Base-by-base conservation (phyloP, 2,113 vertebrate genomes). In the Guaruba guarouba region DNA sequence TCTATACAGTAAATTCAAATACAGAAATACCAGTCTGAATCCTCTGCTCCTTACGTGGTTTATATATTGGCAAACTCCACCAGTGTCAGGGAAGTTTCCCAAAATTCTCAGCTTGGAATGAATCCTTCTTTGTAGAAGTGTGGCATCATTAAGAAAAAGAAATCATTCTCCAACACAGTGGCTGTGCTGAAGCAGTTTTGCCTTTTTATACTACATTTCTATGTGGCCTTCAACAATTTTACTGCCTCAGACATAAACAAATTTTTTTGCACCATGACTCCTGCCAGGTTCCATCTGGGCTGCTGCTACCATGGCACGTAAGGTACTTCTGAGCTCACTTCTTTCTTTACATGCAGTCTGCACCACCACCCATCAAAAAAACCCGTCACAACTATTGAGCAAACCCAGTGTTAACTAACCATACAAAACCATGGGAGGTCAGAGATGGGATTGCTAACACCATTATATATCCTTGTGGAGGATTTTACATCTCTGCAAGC, bases 51-150 rank as follows among this genome's bases (percentile, higher is more conserved):
- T 94, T 82, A 75, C 64, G 54, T 20, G 20, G 80, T 82, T 93
- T 95, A 17, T 77, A 35, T 46, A 17, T 51, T 96, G 93, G 91
- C 88, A 93, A 66, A 86, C 70, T 94, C 49, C 13, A 62, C 17
- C 27, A 39, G 41, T 71, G 39, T 80, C 52, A 73, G 89, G 94
- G 89, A 96, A 95, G 51, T 61, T 81, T 88, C 88, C 92, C 94
- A 96, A 92, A 95, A 94, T 93, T 95, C 86, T 90, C 92, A 96
- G 92, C 68, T 95, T 68, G 11, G 68, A 97, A 94, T 95, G 68
- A 97, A 95, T 94, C 86, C 90, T 77, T 67, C 95, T 95, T 95
- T 96, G 82, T 96, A 67, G 80, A 94, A 93, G 80, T 59, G 82
- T 96, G 80, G 90, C 79, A 92, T 91, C 91, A 71, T 18, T 82